These are phyloP conservation scores for Drosophila emarginata DNA, from an alignment of 2,888 invertebrate species.

Conservation along the genomic window DNA sequence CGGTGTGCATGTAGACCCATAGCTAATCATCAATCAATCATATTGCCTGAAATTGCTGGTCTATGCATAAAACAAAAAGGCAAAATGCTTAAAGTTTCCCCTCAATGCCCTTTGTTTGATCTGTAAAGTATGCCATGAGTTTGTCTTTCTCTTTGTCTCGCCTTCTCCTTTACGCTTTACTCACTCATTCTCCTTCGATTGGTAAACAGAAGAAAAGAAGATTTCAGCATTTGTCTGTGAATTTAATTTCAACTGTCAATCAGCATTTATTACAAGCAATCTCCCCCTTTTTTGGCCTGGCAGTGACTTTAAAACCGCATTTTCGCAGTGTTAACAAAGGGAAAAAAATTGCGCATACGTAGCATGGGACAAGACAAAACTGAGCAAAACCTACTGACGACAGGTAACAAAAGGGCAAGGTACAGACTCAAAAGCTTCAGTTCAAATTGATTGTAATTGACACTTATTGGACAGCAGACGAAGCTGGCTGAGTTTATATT, in stretches of 20 bases:
- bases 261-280: constrained; percentile 49
- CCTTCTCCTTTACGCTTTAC: background rate
- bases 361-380: constrained; percentile 26
- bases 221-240: constrained; percentile 22
- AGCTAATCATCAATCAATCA: constrained; percentile 75
- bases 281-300: constrained; percentile 4
- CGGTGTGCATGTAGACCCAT: background rate
- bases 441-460: constrained; percentile 79
- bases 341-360: constrained; percentile 46
- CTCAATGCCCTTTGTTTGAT: constrained; percentile 37
- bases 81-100: constrained; percentile 26
- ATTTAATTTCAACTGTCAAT: constrained; percentile 65
- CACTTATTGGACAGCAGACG: constrained; percentile 79
- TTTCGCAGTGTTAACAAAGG: constrained; percentile 26
- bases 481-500: constrained; percentile 50
- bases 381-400: background rate
- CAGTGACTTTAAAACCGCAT: constrained; percentile 50
- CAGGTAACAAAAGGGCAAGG: constrained; percentile 25
- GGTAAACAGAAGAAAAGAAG: constrained; percentile 5
- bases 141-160: constrained; percentile 16
- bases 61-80: constrained; percentile 58
- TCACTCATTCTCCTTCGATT: background rate
- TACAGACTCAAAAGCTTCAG: constrained; percentile 41
- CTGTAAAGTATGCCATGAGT: constrained; percentile 34
- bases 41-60: constrained; percentile 51